Conservation (phyloP, 2,888 invertebrate genomes). For the Diabrotica balteata region DNA sequence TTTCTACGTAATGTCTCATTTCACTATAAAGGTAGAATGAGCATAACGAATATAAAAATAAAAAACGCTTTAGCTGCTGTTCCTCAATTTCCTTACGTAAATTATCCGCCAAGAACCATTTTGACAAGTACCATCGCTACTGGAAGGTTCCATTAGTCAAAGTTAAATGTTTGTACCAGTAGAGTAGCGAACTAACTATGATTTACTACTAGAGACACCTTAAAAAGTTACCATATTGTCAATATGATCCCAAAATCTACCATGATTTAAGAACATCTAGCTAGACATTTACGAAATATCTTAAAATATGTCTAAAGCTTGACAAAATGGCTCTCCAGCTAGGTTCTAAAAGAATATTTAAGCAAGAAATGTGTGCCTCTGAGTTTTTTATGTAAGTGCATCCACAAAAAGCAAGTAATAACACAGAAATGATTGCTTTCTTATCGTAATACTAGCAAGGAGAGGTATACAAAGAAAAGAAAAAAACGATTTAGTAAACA, state of each 20-base stretch:
- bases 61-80: neutral
- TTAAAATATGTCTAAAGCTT: conserved; percentile 21
- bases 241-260: conserved; percentile 48
- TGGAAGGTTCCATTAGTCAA: conserved; percentile 4
- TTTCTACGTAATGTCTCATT: neutral
- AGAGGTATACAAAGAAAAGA: no score
- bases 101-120: conserved; percentile 16
- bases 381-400: no score
- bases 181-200: conserved; percentile 11
- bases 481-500: no score
- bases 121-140: conserved; percentile 18
- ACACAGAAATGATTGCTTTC: no score
- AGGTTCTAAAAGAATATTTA: no score
- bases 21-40: neutral
- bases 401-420: no score
- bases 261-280: conserved; percentile 26
- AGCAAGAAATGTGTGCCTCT: no score
- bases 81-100: neutral
- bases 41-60: neutral
- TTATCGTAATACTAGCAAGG: no score
- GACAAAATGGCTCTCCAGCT: conserved; percentile 38
- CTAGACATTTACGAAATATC: conserved; percentile 36
- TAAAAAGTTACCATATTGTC: conserved; percentile 42
- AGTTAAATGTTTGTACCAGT: conserved; percentile 17
- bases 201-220: conserved; percentile 35